A percentile compares a stretch with the other conserved stretches of the same genome.
Conservation (phyloP, 1,140 invertebrate species). For the Apis laboriosa region DNA sequence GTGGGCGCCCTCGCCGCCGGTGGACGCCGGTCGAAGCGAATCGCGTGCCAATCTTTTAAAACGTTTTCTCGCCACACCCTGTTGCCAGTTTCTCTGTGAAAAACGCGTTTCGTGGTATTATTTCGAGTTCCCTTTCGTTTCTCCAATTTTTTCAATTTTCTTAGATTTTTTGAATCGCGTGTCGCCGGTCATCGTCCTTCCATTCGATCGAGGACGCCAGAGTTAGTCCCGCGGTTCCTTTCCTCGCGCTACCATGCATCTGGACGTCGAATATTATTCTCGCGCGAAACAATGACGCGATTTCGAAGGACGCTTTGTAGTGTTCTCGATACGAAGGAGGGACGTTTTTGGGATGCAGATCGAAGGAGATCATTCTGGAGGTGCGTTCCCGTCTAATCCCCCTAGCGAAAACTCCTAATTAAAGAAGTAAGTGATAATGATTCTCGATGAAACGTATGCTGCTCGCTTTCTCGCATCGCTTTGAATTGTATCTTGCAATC, state of each 20-base stretch:
- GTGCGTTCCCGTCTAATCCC: background rate
- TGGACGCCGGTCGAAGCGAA: slow-evolving; percentile 67
- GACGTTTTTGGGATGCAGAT: slow-evolving; percentile 24
- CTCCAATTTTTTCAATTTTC: too few species aligned
- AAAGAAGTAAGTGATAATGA: background rate
- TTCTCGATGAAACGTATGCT: too few species aligned
- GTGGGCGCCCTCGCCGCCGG: slow-evolving; percentile 34
- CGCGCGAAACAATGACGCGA: slow-evolving; percentile 2
- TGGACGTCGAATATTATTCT: background rate
- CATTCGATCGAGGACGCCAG: background rate
- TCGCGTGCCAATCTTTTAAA: slow-evolving; percentile 61
- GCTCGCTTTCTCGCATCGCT: too few species aligned
- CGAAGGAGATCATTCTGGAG: slow-evolving; percentile 17
- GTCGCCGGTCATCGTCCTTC: background rate
- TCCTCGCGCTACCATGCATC: background rate
- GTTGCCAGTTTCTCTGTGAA: slow-evolving; percentile 44
- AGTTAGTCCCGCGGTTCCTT: background rate
- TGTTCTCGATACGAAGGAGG: background rate
- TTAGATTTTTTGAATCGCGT: background rate
- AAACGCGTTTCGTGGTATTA: slow-evolving; percentile 32
- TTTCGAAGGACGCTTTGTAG: background rate
- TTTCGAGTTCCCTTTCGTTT: background rate
- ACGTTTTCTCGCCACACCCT: slow-evolving; percentile 69
- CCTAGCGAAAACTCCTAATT: background rate
- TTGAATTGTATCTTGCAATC: too few species aligned